A percentile compares a stretch with the other conserved stretches of the same genome.
Evolutionary conservation across 2,113 vertebrate species (phyloP).

Genomic region (Nannospalax galili): DNA sequence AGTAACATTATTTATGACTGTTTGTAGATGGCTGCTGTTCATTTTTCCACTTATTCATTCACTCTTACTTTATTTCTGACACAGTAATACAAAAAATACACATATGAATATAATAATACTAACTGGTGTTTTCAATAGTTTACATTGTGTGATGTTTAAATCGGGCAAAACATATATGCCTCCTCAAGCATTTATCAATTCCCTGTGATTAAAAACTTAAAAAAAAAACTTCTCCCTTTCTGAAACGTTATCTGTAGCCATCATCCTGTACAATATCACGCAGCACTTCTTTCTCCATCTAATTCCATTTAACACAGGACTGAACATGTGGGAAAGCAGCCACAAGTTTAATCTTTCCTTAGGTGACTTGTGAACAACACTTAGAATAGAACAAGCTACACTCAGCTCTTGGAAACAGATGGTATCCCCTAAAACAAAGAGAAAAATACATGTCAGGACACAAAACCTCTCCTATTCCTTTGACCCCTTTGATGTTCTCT

Average conservation of each 20-base stretch:
- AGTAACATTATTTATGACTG: background rate
- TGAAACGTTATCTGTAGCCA: background rate
- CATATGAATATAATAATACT: background rate
- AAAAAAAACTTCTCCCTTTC: background rate
- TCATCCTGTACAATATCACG: background rate
- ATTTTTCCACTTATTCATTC: background rate
- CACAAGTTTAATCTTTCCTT: slow-evolving; percentile 68
- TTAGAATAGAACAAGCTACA: slow-evolving; percentile 60
- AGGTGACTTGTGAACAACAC: slow-evolving; percentile 67
- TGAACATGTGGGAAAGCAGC: slow-evolving; percentile 43
- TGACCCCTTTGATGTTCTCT: slow-evolving; percentile 75
- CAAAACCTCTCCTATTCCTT: slow-evolving; percentile 66
- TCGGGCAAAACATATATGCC: background rate
- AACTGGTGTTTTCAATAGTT: background rate
- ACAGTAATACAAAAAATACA: background rate
- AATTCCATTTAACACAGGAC: slow-evolving; percentile 54
- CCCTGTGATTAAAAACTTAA: background rate
- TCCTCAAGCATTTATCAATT: background rate
- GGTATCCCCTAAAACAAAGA: slow-evolving; percentile 69
- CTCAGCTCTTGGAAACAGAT: slow-evolving; percentile 70
- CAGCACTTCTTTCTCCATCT: background rate
- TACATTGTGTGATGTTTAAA: background rate
- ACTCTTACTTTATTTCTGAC: background rate
- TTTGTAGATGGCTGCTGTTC: background rate
- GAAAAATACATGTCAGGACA: slow-evolving; percentile 71